A percentile compares a stretch with the other conserved stretches of the same genome.
Conservation (phyloP, 2,888 invertebrate genomes). For the Trissonchulus sp. region DNA sequence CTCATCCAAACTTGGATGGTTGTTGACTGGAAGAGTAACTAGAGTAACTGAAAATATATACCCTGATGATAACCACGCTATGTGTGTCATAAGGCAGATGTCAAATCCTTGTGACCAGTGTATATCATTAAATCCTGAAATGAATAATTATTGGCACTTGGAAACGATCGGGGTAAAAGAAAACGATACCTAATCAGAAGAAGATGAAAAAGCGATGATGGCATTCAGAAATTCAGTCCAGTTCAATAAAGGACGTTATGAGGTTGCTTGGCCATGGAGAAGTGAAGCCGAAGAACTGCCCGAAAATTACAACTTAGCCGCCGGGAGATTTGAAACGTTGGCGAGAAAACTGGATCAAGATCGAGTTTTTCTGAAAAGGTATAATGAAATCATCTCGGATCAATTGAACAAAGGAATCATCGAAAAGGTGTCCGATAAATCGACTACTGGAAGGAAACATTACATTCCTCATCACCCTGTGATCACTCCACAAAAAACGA, state of each 20-base stretch:
- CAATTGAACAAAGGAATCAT: conserved; percentile 30
- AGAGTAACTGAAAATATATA: not conserved
- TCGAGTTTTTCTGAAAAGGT: conserved; percentile 25
- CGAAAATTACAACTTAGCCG: not conserved
- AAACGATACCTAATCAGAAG: not conserved
- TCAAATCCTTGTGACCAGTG: not conserved
- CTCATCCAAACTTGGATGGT: not conserved
- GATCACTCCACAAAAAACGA: conserved; percentile 32
- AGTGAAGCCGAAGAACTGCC: not conserved
- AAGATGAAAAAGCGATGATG: conserved; percentile 5
- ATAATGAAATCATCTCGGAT: conserved; percentile 28
- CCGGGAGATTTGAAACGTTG: not conserved
- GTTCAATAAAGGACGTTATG: not conserved
- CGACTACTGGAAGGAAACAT: conserved; percentile 23
- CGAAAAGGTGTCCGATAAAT: conserved; percentile 18
- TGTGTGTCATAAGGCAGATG: not conserved
- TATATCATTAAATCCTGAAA: not conserved
- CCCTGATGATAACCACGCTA: not conserved
- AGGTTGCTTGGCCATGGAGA: conserved; percentile 9
- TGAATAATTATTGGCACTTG: not conserved
- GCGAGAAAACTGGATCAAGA: not conserved
- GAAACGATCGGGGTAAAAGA: not conserved
- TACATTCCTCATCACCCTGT: conserved; percentile 37
- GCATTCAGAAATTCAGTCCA: not conserved
- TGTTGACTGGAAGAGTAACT: not conserved